phyloP scores from a whole-genome alignment of 1,140 invertebrate species.

The Trinorchestia longiramus region DNA sequence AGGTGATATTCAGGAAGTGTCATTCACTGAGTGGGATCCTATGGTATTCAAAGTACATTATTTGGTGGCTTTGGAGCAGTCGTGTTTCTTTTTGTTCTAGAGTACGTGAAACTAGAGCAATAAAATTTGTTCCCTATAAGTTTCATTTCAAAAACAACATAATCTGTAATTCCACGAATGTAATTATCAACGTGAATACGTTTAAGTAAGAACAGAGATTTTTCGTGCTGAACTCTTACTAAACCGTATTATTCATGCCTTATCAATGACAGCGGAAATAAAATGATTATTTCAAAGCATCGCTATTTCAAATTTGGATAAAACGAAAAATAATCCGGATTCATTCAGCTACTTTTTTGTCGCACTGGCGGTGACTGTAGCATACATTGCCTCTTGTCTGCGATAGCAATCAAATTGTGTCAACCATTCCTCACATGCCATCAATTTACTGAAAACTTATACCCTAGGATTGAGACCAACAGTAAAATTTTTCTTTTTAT shows the following conservation, averaged over 20 bases:
- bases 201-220: neutral
- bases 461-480: too few species aligned
- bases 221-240: neutral
- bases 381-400: neutral
- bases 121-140: neutral
- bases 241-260: neutral
- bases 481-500: too few species aligned
- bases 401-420: neutral
- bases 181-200: neutral
- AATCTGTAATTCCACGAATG: neutral
- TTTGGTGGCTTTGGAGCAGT: neutral
- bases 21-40: neutral
- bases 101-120: neutral
- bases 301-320: neutral
- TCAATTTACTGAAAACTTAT: too few species aligned
- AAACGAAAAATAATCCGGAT: neutral
- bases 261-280: neutral
- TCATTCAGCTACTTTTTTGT: neutral
- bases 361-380: neutral
- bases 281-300: neutral
- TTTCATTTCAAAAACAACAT: neutral
- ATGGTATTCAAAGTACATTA: too few species aligned
- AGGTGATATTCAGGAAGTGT: neutral
- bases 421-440: too few species aligned
- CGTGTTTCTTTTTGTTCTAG: neutral